Evolutionary conservation across 1,140 invertebrate species (phyloP).

Genomic region (Meloidogyne hapla): DNA sequence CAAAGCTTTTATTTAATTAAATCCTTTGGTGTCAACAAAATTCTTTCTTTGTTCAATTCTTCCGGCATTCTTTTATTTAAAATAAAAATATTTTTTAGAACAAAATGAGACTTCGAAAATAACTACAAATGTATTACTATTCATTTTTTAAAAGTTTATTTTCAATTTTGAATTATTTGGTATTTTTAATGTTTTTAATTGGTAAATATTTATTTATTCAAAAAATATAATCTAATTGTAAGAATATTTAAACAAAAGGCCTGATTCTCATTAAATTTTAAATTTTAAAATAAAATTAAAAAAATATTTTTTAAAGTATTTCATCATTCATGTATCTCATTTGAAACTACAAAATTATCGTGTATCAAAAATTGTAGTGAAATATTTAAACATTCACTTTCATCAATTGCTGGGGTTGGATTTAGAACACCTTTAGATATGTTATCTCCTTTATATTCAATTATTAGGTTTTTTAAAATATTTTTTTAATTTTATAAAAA

Average conservation of each 20-base stretch:
- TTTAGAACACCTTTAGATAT: slow-evolving; percentile 6
- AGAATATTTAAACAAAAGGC: too few relatives aligned
- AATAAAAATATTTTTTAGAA: too few relatives aligned
- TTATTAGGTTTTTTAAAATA: neutral
- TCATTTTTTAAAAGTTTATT: neutral
- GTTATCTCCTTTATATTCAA: neutral
- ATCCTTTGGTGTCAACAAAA: too few relatives aligned
- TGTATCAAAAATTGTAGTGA: neutral
- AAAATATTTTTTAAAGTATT: neutral
- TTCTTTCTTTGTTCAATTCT: too few relatives aligned
- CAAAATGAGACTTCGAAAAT: too few relatives aligned
- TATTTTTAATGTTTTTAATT: neutral
- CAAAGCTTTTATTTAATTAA: too few relatives aligned
- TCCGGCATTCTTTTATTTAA: too few relatives aligned
- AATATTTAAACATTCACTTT: slow-evolving; percentile 4
- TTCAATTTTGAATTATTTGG: neutral
- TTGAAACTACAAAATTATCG: neutral
- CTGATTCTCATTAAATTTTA: too few relatives aligned
- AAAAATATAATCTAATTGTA: too few relatives aligned
- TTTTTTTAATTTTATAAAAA: neutral
- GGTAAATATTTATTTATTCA: neutral
- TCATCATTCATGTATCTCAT: neutral
- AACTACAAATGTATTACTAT: neutral
- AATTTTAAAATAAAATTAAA: too few relatives aligned
- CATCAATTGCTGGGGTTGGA: neutral